phyloP scores from a whole-genome alignment of 2,797 vertebrate genomes.

The Passerculus sandwichensis region DNA sequence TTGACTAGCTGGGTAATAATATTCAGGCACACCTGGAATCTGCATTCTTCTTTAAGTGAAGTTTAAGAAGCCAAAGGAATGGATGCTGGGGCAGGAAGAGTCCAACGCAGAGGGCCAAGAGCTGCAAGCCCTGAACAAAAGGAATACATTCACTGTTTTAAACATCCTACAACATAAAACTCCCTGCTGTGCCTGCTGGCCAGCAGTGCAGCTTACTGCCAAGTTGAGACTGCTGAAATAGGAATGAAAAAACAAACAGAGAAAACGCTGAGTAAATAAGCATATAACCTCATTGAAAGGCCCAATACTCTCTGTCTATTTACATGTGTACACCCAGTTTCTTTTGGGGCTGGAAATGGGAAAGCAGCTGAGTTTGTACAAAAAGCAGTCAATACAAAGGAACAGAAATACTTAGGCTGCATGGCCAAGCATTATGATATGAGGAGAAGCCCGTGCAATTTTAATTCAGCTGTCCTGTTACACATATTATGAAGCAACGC shows the following conservation, averaged over 20 bases:
- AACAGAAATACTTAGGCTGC: background rate
- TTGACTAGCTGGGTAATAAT: background rate
- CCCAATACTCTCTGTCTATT: background rate
- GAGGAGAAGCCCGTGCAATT: background rate
- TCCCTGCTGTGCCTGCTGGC: background rate
- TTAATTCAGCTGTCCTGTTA: background rate
- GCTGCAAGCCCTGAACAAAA: slow-evolving; percentile 91
- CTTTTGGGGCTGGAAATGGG: background rate
- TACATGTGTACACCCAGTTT: background rate
- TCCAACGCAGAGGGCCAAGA: slow-evolving; percentile 92
- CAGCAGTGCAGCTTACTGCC: background rate
- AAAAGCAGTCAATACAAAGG: background rate
- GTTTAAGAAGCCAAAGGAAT: slow-evolving; percentile 93
- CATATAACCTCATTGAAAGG: background rate
- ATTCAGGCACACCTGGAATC: slow-evolving; percentile 86
- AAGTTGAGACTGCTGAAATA: background rate
- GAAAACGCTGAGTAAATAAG: background rate
- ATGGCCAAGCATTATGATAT: background rate
- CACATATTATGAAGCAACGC: background rate
- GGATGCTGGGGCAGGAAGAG: slow-evolving; percentile 95
- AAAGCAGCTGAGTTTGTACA: background rate
- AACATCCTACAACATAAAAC: slow-evolving; percentile 19
- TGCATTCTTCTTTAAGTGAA: slow-evolving; percentile 90
- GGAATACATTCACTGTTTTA: slow-evolving; percentile 33
- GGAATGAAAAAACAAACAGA: background rate